Evolutionary conservation across 2,888 invertebrate genomes (phyloP), one percentile per base, ranked within the genome.

Genomic region (Melinaea menophilus): DNA sequence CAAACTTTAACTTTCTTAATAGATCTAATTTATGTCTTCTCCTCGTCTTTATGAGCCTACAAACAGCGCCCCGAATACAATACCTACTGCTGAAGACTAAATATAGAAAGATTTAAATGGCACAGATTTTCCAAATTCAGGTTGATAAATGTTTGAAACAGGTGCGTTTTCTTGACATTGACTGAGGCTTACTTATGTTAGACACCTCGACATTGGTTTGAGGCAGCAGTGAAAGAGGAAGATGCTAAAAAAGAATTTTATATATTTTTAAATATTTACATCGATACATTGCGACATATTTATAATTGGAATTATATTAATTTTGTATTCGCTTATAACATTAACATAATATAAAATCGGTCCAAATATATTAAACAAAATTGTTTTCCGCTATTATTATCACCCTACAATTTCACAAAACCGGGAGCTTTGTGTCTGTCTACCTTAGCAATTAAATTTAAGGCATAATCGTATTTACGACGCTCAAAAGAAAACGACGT

Each of bases 101-200:
- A 41, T 41, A 41, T 41, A 41, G 3, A 41, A 41, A 5, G 41
- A 9, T 41, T 41, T 41, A 9, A 9, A 41, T 9, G 7, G 41
- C 11, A 9, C 41, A 41, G 41, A 41, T 41, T 41, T 41, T 11
- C 41, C 9, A 41, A 41, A 41, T 41, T 41, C 11, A 58, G 58
- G 58, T 66, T 68, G 71, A 73, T 72, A 75, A 74, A 72, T 71
- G 69, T 66, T 65, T 68, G 73, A 72, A 75, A 72, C 75, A 75
- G 76, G 75, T 75, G 75, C 68, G 72, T 71, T 68, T 65, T 59
- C 61, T 65, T 69, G 74, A 75, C 76, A 72, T 72, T 76, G 76
- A 76, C 68, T 69, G 68, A 73, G 72, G 73, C 71, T 72, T 72
- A 72, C 65, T 70, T 69, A 70, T 63, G 64, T 65, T 59, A 61